Evolutionary conservation across 2,113 vertebrate genomes (phyloP), one percentile per base, ranked within the genome.

Genomic region (Atherinomorus stipes): DNA sequence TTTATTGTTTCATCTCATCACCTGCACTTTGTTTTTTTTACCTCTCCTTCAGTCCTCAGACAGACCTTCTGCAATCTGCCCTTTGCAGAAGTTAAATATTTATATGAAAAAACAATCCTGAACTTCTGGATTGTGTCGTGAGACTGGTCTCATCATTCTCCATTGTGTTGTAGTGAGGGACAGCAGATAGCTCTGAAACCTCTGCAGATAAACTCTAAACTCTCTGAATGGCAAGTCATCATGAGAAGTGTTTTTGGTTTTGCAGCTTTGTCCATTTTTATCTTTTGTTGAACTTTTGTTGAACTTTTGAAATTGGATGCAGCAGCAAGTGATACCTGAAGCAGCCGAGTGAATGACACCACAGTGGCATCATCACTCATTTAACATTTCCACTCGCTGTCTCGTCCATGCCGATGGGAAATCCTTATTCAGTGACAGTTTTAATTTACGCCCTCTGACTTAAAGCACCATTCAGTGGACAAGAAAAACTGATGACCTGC

Each of bases 401-500:
- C 44, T 68, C 0, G 1, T 12, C 57, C 7, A 22, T 0, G 22
- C 74, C 12, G 4, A 19, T 72, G 77, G 57, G 71, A 58, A 18
- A 57, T 70, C 44, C 50, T 64, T 40, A 22, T 76, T 81, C 26
- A 83, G 63, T 40, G 42, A 38, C 28, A 59, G 60, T 76, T 75
- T 81, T 76, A 53, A 42, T 78, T 81, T 70, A 54, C 62, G 65
- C 13, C 10, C 37, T 34, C 53, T 51, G 40, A 83, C 64, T 78
- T 78, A 37, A 74, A 69, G 67, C 16, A 21, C 11, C 64, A 66
- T 76, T 65, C 63, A 67, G 23, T 50, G 2, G 7, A 49, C 8
- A n/a, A 54, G 63, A 80, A 56, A 34, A 78, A 79, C 44, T 53
- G 76, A 74, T 75, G 76, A 81, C 40, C 26, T 73, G 59, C 31